phyloP scores from a whole-genome alignment of 2,797 vertebrate species.

The Enteromius afrohamiltoni region DNA sequence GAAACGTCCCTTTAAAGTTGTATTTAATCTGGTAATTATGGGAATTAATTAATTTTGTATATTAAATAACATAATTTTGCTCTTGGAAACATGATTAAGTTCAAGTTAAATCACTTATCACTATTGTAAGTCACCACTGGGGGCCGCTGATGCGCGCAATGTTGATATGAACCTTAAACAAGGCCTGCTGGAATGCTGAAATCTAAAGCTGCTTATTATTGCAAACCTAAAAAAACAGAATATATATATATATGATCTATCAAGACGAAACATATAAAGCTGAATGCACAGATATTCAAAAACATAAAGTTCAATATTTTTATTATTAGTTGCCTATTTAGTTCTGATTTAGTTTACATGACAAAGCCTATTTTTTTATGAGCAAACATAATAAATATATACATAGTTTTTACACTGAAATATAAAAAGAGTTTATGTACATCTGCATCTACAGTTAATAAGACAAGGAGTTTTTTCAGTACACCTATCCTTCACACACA shows the following conservation, averaged over 20 bases:
- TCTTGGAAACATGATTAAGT: background rate
- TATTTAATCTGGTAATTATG: background rate
- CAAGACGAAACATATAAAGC: background rate
- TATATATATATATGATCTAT: no score
- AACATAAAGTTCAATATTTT: background rate
- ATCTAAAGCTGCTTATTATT: background rate
- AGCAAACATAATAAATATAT: background rate
- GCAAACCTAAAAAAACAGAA: background rate
- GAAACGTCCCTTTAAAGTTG: background rate
- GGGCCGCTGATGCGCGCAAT: background rate
- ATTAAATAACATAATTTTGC: background rate
- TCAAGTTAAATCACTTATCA: background rate
- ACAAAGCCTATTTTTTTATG: background rate
- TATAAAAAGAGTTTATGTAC: background rate
- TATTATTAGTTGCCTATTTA: background rate
- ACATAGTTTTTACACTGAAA: constrained; percentile 1
- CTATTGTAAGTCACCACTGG: background rate
- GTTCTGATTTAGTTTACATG: background rate
- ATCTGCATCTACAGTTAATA: background rate
- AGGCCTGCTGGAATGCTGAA: background rate
- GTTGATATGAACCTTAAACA: background rate
- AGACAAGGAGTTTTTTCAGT: background rate
- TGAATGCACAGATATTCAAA: background rate
- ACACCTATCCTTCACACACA: background rate
- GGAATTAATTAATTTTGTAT: background rate